A percentile compares a stretch with the other conserved stretches of the same genome.
These are phyloP conservation scores for Gorsachius magnificus DNA, from an alignment of 2,797 vertebrate species.

Conservation along the genomic window DNA sequence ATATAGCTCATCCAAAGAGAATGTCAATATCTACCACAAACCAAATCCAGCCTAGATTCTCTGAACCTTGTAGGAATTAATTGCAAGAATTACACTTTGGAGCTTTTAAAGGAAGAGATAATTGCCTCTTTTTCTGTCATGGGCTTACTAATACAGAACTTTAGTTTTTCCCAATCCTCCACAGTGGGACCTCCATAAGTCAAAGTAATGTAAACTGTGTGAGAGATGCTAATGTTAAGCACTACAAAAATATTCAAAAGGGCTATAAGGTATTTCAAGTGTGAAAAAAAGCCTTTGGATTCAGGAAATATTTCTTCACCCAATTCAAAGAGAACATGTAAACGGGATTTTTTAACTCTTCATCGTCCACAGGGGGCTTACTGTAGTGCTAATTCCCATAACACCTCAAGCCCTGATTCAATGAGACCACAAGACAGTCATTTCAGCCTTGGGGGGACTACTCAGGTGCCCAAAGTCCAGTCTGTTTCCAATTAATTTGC, in stretches of 20 bases:
- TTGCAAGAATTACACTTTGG: conserved; percentile 45
- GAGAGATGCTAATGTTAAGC: conserved; percentile 51
- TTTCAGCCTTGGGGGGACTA: neutral
- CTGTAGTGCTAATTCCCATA: neutral
- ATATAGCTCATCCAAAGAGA: conserved; percentile 20
- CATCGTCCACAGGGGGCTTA: neutral
- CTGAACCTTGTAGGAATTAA: conserved; percentile 53
- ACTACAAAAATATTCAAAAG: conserved; percentile 53
- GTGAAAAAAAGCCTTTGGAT: conserved; percentile 42
- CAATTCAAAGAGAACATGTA: neutral
- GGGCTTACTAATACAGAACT: conserved; percentile 45
- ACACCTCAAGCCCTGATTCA: neutral
- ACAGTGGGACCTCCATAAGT: conserved; percentile 60
- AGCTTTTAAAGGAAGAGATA: conserved; percentile 53
- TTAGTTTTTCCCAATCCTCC: conserved; percentile 33
- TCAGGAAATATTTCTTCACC: conserved; percentile 41
- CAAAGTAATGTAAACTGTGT: conserved; percentile 59
- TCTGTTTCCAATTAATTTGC: neutral
- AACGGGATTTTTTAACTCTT: conserved; percentile 36
- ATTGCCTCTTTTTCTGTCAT: conserved; percentile 53
- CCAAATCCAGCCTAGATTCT: conserved; percentile 23
- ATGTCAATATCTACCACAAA: conserved; percentile 33
- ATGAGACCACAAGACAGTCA: neutral
- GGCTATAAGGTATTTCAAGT: conserved; percentile 56
- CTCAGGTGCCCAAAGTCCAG: neutral